Percentiles rank a stretch among this genome's conserved stretches.
These are phyloP conservation scores for Lanius collurio DNA, from an alignment of 2,113 vertebrate species.

Conservation along the genomic window DNA sequence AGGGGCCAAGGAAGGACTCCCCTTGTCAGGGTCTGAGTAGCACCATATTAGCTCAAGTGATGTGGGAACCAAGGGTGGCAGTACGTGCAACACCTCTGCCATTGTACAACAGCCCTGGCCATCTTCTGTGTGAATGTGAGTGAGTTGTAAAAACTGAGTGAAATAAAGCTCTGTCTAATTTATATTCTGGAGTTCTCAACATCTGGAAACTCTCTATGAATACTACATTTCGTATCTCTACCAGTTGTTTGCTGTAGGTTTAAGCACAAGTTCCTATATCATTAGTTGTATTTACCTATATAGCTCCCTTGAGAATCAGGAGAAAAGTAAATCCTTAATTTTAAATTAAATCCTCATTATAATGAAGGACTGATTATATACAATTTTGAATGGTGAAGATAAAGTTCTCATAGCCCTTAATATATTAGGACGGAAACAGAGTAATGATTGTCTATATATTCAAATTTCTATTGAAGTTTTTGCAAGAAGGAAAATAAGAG, in stretches of 20 bases:
- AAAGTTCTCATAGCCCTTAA: neutral
- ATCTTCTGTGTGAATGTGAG: neutral
- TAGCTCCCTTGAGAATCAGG: neutral
- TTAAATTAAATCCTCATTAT: neutral
- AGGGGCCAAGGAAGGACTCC: neutral
- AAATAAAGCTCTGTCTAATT: neutral
- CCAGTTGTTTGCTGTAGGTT: neutral
- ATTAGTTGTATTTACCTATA: neutral
- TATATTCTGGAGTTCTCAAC: neutral
- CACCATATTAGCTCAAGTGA: neutral
- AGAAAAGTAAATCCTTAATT: neutral
- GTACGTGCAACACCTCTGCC: neutral
- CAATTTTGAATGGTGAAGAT: neutral
- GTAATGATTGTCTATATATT: neutral
- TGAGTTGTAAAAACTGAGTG: neutral
- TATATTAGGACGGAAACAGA: neutral
- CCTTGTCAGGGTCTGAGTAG: neutral
- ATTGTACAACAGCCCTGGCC: neutral
- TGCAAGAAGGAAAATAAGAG: neutral
- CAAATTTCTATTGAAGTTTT: neutral
- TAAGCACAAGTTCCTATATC: neutral
- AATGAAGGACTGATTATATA: neutral
- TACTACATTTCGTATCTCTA: neutral
- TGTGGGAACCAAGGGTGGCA: neutral
- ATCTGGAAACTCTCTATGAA: neutral